Evolutionary conservation across 1,140 invertebrate genomes (phyloP).

Genomic region (Alviniconcha marisindica): DNA sequence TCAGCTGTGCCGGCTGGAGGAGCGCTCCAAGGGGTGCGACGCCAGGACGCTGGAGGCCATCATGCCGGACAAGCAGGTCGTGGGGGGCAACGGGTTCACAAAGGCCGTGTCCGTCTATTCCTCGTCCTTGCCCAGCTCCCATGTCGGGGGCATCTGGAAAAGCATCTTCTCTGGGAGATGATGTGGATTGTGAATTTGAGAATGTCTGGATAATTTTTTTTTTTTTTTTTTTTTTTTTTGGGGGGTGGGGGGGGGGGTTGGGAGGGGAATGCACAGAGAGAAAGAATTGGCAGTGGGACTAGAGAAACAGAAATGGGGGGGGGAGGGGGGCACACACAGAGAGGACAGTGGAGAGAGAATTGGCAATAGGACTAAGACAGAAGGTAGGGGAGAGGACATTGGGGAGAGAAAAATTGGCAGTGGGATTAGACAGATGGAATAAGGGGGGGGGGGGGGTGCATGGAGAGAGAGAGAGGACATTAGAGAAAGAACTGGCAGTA

Average conservation of each 20-base stretch:
- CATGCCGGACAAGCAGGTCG: background rate
- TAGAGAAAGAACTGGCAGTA: too few relatives aligned
- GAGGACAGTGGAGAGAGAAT: too few relatives aligned
- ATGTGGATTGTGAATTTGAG: background rate
- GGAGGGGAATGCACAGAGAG: background rate
- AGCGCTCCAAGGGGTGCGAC: conserved; percentile 23
- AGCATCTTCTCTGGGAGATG: conserved; percentile 26
- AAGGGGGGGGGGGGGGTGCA: background rate
- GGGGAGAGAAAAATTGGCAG: background rate
- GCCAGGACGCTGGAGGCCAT: background rate
- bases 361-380: background rate
- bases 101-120: background rate
- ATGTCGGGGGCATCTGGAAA: conserved; percentile 32
- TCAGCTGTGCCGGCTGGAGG: conserved; percentile 34
- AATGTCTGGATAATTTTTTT: background rate
- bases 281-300: background rate
- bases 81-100: too few relatives aligned
- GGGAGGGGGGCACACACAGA: too few relatives aligned
- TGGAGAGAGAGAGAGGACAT: too few relatives aligned
- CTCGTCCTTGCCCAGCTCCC: background rate
- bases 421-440: background rate
- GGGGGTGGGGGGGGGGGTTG: background rate
- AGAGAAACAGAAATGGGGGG: background rate
- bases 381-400: background rate
- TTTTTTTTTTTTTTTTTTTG: background rate